These are phyloP conservation scores for Drosophila lutescens DNA, from an alignment of 2,888 invertebrate species.

Conservation along the genomic window DNA sequence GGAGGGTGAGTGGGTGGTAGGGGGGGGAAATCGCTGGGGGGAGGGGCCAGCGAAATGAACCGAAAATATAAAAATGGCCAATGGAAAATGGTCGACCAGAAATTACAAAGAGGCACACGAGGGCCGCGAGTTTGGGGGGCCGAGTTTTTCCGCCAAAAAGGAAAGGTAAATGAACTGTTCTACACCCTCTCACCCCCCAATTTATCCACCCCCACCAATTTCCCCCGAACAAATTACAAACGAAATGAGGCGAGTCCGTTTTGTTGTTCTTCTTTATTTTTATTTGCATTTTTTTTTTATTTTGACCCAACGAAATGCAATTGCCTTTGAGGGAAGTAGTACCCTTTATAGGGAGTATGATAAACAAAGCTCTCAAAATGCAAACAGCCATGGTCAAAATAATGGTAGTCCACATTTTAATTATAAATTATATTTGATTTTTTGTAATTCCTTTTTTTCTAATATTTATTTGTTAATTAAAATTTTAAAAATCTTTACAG, in stretches of 20 bases:
- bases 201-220: slow-evolving; percentile 20
- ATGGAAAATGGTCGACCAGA: slow-evolving; percentile 75
- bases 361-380: not conserved
- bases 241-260: slow-evolving; percentile 64
- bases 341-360: slow-evolving; percentile 14
- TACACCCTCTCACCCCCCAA: not conserved
- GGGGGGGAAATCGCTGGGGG: slow-evolving; percentile 1
- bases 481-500: too few relatives aligned
- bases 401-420: not conserved
- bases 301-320: slow-evolving; percentile 12
- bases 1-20: too few relatives aligned
- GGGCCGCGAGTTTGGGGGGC: slow-evolving; percentile 2
- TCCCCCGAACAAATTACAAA: slow-evolving; percentile 66
- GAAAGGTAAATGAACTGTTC: slow-evolving; percentile 34
- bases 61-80: slow-evolving; percentile 69
- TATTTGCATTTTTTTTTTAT: not conserved
- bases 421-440: not conserved
- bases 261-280: slow-evolving; percentile 5
- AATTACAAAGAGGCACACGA: slow-evolving; percentile 68
- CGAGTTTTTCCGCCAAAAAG: not conserved
- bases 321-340: slow-evolving; percentile 18
- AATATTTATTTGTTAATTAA: too few relatives aligned
- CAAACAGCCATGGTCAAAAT: not conserved
- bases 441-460: not conserved
- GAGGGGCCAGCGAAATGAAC: slow-evolving; percentile 60